phyloP scores from a whole-genome alignment of 2,888 invertebrate species.

The Clistopyga incitator region DNA sequence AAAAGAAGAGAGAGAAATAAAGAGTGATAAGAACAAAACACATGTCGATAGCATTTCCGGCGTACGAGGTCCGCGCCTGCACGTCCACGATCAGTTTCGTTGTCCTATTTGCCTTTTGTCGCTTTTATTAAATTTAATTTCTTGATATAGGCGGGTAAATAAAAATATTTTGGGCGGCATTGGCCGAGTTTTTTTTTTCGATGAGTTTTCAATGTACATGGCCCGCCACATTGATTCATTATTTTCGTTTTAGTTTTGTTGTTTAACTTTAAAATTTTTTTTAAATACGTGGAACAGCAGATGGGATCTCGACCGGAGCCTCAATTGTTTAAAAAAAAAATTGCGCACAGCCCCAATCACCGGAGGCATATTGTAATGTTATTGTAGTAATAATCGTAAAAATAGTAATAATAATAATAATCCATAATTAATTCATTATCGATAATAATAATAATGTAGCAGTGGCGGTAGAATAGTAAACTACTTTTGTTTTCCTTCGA shows the following conservation, averaged over 20 bases:
- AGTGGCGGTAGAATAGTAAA: constrained; percentile 63
- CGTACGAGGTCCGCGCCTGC: constrained; percentile 56
- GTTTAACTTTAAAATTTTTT: constrained; percentile 11
- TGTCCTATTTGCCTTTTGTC: constrained; percentile 53
- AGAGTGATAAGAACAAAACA: constrained; percentile 65
- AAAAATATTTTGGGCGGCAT: not conserved
- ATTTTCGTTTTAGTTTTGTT: constrained; percentile 1
- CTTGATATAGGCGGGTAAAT: constrained; percentile 31
- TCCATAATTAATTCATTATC: constrained; percentile 33
- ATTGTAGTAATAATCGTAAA: constrained; percentile 3
- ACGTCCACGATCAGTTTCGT: constrained; percentile 59
- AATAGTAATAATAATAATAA: constrained; percentile 17
- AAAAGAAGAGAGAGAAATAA: constrained; percentile 62
- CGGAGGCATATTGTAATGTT: constrained; percentile 45
- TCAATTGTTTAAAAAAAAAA: constrained; percentile 10
- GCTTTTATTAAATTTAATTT: constrained; percentile 44
- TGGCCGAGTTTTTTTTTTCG: constrained; percentile 22
- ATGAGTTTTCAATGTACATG: constrained; percentile 18
- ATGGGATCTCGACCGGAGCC: constrained; percentile 64
- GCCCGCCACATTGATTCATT: not conserved
- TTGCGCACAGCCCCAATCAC: constrained; percentile 53
- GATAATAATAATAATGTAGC: constrained; percentile 51
- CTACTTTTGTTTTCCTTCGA: constrained; percentile 28
- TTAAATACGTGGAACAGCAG: constrained; percentile 52
- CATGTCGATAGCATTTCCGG: constrained; percentile 45